Base-by-base conservation (phyloP, 2,797 vertebrate genomes). In the Hoplostethus mediterraneus region DNA sequence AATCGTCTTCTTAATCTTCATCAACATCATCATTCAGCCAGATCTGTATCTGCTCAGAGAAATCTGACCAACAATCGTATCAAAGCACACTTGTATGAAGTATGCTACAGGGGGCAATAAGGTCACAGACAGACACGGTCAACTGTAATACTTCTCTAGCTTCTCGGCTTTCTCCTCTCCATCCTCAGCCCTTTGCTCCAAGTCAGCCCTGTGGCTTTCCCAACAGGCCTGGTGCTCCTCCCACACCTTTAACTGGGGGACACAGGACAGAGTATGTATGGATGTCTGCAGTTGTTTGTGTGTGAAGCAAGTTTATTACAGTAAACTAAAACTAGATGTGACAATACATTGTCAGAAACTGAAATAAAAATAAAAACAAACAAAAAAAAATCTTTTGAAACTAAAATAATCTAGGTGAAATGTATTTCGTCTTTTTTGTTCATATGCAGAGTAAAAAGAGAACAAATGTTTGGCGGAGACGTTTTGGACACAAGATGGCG, bases 91-190 rank as follows among this genome's bases (percentile, higher is more conserved):
- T n/a, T n/a, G n/a, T 9, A 12, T 13, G 28, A 66, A 3, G 38
- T 11, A 14, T 3, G 1, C 14, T 13, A 6, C 0, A 36, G 42
- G 13, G 13, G 45, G 59, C 49, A 47, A 47, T 47, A 47, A 1
- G 3, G n/a, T 14, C 21, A 60, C 12, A 16, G 57, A 60, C 3
- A n/a, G 12, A 64, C 16, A 49, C 25, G 17, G 13, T 11, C 1
- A 9, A 2, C 3, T 1, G 17, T n/a, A 21, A 0, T 96, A 96
- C 76, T 94, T 95, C 79, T 97, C 97, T 71, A 97, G 83, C 87
- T 97, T 97, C n/a, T 96, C 94, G 53, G 95, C 95, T 84, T 96
- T 97, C 77, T 97, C 96, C 75, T 95, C 96, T 89, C 88, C 96
- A 73, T 97, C 96, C 6, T 95, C 95, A 49, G 94, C 90, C 67